Evolutionary conservation across 2,113 vertebrate genomes (phyloP).

Genomic region (Tenrec ecaudatus): DNA sequence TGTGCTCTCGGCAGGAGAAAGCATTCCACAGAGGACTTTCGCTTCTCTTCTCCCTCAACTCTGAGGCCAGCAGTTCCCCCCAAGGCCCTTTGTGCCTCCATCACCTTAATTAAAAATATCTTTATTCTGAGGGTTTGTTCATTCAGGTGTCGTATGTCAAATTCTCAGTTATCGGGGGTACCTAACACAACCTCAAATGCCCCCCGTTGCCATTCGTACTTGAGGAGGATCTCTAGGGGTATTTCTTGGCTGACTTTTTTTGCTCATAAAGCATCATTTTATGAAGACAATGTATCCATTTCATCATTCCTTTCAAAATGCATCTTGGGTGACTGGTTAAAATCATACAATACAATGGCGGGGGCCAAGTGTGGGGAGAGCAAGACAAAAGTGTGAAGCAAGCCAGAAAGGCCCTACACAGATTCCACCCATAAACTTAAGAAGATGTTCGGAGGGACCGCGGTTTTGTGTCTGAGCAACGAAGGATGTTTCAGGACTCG

Average conservation of each 20-base stretch:
- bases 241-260: not conserved
- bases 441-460: not conserved
- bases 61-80: constrained; percentile 16
- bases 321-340: constrained; percentile 26
- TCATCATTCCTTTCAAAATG: constrained; percentile 39
- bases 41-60: not conserved
- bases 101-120: constrained; percentile 30
- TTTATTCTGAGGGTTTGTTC: constrained; percentile 16
- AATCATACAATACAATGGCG: constrained; percentile 12
- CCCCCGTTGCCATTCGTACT: not conserved
- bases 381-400: not conserved
- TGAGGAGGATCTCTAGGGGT: not conserved
- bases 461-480: not conserved
- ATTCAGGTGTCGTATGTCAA: not conserved
- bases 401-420: not conserved
- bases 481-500: not conserved
- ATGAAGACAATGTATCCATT: not conserved
- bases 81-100: not conserved
- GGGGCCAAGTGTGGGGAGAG: constrained; percentile 12
- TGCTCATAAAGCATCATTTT: constrained; percentile 28
- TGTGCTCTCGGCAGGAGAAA: not conserved
- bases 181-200: not conserved
- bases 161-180: constrained; percentile 18
- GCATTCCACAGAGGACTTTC: not conserved
- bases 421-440: not conserved